These are phyloP conservation scores for Athene noctua DNA, from an alignment of 2,113 vertebrate genomes.

Conservation along the genomic window DNA sequence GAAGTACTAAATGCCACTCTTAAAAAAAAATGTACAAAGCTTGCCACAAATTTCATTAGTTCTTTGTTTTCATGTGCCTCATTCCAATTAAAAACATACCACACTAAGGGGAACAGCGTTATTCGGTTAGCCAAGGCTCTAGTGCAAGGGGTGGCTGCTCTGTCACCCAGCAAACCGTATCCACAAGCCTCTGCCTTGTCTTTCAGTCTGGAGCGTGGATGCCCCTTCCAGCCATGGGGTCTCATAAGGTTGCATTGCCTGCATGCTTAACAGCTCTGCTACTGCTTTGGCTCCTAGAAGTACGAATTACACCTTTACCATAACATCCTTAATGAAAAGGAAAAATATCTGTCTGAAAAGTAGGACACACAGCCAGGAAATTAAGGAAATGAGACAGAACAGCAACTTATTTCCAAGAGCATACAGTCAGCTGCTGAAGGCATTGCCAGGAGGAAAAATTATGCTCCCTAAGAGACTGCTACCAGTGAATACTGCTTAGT, in stretches of 20 bases:
- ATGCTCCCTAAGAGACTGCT: neutral
- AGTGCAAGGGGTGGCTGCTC: neutral
- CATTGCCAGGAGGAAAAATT: neutral
- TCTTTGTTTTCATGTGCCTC: neutral
- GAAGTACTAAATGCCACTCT: neutral
- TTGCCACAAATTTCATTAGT: neutral
- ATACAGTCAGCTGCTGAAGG: neutral
- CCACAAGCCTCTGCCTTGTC: neutral
- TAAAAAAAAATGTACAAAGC: neutral
- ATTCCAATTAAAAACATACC: neutral
- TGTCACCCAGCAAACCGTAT: neutral
- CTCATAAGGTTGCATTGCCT: neutral
- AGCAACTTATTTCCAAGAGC: constrained; percentile 15
- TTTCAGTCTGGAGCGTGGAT: neutral
- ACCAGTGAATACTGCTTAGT: neutral
- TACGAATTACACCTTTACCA: neutral
- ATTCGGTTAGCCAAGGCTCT: neutral
- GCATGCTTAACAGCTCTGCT: neutral
- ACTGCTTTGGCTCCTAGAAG: constrained; percentile 16
- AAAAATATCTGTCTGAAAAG: constrained; percentile 2
- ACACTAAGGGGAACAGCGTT: neutral
- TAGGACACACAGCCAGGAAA: constrained; percentile 18
- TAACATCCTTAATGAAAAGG: neutral
- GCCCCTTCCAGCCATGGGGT: neutral
- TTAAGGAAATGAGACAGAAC: constrained; percentile 40